A percentile compares a stretch with the other conserved stretches of the same genome.
Evolutionary conservation across 2,113 vertebrate genomes (phyloP).

Genomic region (Monarcha castaneiventris): DNA sequence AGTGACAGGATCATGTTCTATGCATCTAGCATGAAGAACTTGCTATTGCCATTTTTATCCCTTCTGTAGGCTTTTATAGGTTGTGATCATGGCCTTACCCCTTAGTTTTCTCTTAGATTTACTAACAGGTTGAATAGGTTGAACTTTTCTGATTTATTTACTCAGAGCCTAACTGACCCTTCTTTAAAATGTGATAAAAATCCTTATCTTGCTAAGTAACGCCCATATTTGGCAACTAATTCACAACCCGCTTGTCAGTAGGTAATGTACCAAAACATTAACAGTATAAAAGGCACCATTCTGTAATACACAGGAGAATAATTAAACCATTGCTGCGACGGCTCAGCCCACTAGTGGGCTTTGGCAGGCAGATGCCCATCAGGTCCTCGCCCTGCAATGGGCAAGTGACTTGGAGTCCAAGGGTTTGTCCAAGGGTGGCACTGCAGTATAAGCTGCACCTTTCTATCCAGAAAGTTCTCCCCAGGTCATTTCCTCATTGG

Average conservation of each 20-base stretch:
- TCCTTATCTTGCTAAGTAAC: neutral
- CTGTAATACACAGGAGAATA: rapidly evolving
- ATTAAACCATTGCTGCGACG: neutral
- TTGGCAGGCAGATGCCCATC: too few relatives aligned
- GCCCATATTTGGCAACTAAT: neutral
- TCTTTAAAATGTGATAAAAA: neutral
- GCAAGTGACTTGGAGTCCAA: too few relatives aligned
- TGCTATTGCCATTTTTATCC: neutral
- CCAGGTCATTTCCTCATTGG: too few relatives aligned
- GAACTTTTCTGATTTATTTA: neutral
- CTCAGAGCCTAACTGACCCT: neutral
- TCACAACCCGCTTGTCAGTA: neutral
- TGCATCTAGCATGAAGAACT: neutral
- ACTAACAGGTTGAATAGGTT: neutral
- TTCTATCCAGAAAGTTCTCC: too few relatives aligned
- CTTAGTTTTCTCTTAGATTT: neutral
- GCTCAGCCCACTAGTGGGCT: too few relatives aligned
- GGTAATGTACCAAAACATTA: neutral
- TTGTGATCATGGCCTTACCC: neutral
- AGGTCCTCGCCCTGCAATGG: too few relatives aligned
- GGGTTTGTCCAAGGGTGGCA: too few relatives aligned
- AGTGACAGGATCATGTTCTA: neutral
- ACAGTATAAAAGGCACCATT: neutral
- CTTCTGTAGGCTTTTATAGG: neutral
- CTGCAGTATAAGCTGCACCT: too few relatives aligned